Evolutionary conservation across 2,888 invertebrate species (phyloP).

Genomic region (Spatulosminthurus flaviceps): DNA sequence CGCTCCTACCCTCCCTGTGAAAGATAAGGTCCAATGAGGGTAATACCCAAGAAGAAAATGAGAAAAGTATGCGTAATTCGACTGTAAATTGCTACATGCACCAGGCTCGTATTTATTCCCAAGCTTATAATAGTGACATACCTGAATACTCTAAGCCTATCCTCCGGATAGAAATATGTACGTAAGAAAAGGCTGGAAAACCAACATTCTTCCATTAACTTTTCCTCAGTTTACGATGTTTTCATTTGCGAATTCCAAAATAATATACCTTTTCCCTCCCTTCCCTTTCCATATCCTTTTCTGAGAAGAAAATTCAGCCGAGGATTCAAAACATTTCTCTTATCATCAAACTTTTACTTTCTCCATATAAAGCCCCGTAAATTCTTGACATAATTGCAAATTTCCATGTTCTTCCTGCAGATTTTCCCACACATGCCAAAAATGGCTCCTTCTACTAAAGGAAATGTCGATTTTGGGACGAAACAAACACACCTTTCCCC

Average conservation of each 20-base stretch:
- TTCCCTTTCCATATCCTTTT: not conserved
- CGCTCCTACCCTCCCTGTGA: not conserved
- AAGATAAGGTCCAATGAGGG: slow-evolving; percentile 4
- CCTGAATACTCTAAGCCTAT: too few species aligned
- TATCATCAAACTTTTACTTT: not conserved
- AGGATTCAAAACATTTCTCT: not conserved
- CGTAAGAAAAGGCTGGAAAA: not conserved
- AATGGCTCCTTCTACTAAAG: too few species aligned
- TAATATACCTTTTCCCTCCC: not conserved
- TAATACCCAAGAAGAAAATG: slow-evolving; percentile 9
- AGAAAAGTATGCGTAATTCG: slow-evolving; percentile 14
- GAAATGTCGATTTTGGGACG: too few species aligned
- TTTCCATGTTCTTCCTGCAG: too few species aligned
- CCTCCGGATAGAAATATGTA: too few species aligned
- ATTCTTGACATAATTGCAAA: too few species aligned
- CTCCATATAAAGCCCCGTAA: not conserved
- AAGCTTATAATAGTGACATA: too few species aligned
- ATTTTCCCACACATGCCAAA: too few species aligned
- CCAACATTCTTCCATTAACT: slow-evolving; percentile 6
- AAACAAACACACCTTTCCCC: too few species aligned
- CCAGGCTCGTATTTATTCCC: not conserved
- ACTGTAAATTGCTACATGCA: slow-evolving; percentile 10
- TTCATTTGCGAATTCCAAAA: slow-evolving; percentile 14
- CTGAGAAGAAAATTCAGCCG: not conserved
- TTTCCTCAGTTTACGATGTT: not conserved